These are phyloP conservation scores for Dolichotis patagonum DNA, from an alignment of 2,113 vertebrate genomes.

Conservation along the genomic window DNA sequence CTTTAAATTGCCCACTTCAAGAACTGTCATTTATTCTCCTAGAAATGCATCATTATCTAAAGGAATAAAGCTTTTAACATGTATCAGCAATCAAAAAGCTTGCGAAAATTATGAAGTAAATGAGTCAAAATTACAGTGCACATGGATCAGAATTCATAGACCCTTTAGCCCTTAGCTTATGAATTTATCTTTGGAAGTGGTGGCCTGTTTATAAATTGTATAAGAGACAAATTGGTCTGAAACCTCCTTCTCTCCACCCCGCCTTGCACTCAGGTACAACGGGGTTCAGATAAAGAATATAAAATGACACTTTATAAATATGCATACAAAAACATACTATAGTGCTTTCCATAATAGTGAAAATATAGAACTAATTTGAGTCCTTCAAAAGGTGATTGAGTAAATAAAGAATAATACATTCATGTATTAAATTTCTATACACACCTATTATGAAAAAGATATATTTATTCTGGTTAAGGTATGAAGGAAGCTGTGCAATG, in stretches of 20 bases:
- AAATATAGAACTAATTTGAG: background rate
- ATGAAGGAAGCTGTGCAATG: slow-evolving; percentile 21
- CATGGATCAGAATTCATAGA: slow-evolving; percentile 48
- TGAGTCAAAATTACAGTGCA: slow-evolving; percentile 55
- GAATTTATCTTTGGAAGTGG: slow-evolving; percentile 55
- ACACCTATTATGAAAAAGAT: slow-evolving; percentile 32
- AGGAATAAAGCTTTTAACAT: slow-evolving; percentile 71
- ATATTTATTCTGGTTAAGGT: slow-evolving; percentile 10
- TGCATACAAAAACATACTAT: background rate
- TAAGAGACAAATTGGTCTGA: slow-evolving; percentile 40
- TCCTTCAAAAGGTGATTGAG: background rate
- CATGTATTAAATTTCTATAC: background rate
- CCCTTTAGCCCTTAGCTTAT: slow-evolving; percentile 24
- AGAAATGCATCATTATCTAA: slow-evolving; percentile 71
- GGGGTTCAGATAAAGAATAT: slow-evolving; percentile 34
- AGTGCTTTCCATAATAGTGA: background rate
- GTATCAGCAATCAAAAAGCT: slow-evolving; percentile 62
- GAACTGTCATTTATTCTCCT: slow-evolving; percentile 53
- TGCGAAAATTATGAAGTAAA: slow-evolving; percentile 71
- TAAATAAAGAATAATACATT: background rate
- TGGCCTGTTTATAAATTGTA: slow-evolving; percentile 46
- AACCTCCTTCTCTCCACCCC: background rate
- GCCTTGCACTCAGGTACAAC: background rate
- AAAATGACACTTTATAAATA: slow-evolving; percentile 22
- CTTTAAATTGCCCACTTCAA: slow-evolving; percentile 52